Base-by-base conservation (phyloP, 2,888 invertebrate species). In the Sipha maydis region DNA sequence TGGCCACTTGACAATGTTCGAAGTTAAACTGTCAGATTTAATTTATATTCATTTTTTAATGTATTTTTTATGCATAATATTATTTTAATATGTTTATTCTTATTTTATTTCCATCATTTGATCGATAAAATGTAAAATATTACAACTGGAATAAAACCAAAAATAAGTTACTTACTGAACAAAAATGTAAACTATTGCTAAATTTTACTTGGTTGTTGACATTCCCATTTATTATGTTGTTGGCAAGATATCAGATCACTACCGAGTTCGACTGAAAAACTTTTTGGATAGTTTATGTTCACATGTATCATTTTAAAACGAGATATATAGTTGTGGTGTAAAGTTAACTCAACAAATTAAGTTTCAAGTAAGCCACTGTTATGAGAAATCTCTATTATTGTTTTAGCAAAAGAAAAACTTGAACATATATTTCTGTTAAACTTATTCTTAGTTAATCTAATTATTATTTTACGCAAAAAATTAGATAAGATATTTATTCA, bases 201-300 rank as follows among this genome's bases (percentile, higher is more conserved):
- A 71, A 83, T 61, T 76, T 76, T 21, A 14, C 2, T 34, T 7
- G 34, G 34, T 38, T 38, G 79, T 69, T 41, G 69, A 80, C 34
- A 28, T 41, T 28, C 21, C 38, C 28, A 84, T 84, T 61, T 67
- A 75, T 83, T 83, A 76, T 84, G 5, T 76, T 84, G 67, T 76
- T 84, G 76, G 41, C 31, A 67, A 76, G n/a, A 80, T 56, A 80
- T 86, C 56, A 73, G 71, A 86, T 73, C 38, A 54, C 54, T 73
- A 11, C 14, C 8, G 48, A 48, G 48, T 48, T 73, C 8, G 69
- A 48, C 41, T 79, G 38, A 25, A 71, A 19, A 71, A 73, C 48
- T 80, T 79, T 71, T 71, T 25, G 31, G 67, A 3, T 56, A 80
- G 31, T 71, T 71, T 25, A 41, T 25, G 31, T 34, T 17, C 34